phyloP scores from a whole-genome alignment of 2,888 invertebrate genomes.

The Nysson spinosus region DNA sequence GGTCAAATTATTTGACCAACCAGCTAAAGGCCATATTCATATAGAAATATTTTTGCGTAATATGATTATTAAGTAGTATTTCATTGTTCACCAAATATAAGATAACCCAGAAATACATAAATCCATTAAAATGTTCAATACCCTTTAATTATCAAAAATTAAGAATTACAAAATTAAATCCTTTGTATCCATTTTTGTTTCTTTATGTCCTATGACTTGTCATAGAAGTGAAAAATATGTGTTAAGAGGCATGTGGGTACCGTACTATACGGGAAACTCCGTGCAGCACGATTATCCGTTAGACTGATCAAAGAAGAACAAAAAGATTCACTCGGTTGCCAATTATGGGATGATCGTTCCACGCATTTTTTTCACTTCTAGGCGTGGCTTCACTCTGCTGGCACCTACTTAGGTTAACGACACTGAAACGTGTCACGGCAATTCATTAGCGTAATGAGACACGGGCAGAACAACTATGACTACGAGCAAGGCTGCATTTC shows the following conservation, averaged over 20 bases:
- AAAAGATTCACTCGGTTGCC: constrained; percentile 19
- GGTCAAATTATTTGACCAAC: too few relatives aligned
- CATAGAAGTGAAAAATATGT: constrained; percentile 20
- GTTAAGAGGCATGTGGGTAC: constrained; percentile 21
- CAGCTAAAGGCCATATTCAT: too few relatives aligned
- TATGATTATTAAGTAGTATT: too few relatives aligned
- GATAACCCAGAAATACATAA: too few relatives aligned
- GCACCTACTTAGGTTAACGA: constrained; percentile 68
- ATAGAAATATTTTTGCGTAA: too few relatives aligned
- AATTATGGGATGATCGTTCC: constrained; percentile 52
- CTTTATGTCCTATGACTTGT: too few relatives aligned
- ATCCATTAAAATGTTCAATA: too few relatives aligned
- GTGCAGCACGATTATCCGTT: constrained; percentile 11
- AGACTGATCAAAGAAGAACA: constrained; percentile 6
- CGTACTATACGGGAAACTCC: neutral
- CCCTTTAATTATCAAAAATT: too few relatives aligned
- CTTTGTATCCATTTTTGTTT: too few relatives aligned
- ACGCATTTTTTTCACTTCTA: constrained; percentile 35
- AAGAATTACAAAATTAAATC: too few relatives aligned
- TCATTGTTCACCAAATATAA: too few relatives aligned
- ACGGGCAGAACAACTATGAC: constrained; percentile 37
- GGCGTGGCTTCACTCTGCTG: constrained; percentile 53
- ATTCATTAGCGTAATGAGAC: constrained; percentile 71
- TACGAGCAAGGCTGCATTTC: constrained; percentile 49
- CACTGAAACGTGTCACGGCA: constrained; percentile 73